phyloP scores from a whole-genome alignment of 1,140 invertebrate species.

The Helicoverpa zea region DNA sequence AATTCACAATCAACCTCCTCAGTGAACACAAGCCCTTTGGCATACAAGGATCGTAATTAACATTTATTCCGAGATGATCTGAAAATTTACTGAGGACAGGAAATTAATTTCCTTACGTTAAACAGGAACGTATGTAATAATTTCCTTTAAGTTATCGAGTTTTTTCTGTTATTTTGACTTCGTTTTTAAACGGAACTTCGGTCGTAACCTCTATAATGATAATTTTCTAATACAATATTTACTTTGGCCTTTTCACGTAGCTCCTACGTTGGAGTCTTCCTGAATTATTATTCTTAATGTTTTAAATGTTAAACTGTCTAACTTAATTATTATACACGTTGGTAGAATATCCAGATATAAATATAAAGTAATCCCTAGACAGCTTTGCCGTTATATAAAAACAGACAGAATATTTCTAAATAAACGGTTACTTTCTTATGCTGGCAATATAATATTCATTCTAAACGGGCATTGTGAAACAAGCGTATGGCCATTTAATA shows the following conservation, averaged over 20 bases:
- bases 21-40: not conserved
- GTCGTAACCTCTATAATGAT: not conserved
- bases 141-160: constrained; percentile 20
- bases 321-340: not conserved
- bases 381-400: not conserved
- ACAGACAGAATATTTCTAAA: not conserved
- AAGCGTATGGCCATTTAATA: not conserved
- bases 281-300: not conserved
- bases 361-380: too few species aligned
- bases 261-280: not conserved
- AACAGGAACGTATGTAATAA: constrained; percentile 7
- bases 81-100: not conserved
- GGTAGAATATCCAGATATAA: not conserved
- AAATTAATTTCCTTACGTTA: constrained; percentile 16
- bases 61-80: not conserved
- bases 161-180: constrained; percentile 15
- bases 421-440: not conserved
- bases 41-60: not conserved
- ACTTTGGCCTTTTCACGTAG: not conserved
- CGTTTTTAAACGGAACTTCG: not conserved
- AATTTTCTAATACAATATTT: constrained; percentile 16
- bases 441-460: not conserved
- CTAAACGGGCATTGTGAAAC: not conserved
- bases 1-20: not conserved
- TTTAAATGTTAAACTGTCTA: not conserved